Conservation (phyloP, 2,797 vertebrate genomes). For the Sebastes glaucus region DNA sequence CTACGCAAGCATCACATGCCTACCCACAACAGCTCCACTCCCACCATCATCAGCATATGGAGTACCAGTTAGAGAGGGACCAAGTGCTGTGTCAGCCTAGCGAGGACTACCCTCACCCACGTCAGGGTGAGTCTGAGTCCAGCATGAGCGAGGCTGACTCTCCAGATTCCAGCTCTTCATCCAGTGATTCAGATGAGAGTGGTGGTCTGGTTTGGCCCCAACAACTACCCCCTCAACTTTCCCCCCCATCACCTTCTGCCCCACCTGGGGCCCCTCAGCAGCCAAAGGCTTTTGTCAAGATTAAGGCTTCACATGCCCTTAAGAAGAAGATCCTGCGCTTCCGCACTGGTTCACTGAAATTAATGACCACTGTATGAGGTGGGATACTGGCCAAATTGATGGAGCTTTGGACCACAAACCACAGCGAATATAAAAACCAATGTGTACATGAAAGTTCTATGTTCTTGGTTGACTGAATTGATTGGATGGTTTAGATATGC, state of each 20-base stretch:
- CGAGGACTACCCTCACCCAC: slow-evolving; percentile 56
- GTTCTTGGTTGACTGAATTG: not conserved
- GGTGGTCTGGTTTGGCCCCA: slow-evolving; percentile 90
- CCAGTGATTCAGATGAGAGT: slow-evolving; percentile 89
- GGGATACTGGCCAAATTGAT: not conserved
- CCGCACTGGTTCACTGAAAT: slow-evolving; percentile 89
- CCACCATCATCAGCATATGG: slow-evolving; percentile 59
- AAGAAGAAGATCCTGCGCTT: slow-evolving; percentile 94
- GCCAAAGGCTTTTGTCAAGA: slow-evolving; percentile 90
- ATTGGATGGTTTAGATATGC: not conserved
- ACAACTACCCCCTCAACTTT: slow-evolving; percentile 85
- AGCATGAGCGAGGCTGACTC: slow-evolving; percentile 87
- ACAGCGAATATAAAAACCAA: not conserved
- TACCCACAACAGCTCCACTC: slow-evolving; percentile 43
- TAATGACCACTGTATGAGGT: slow-evolving; percentile 91
- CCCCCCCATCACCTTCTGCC: slow-evolving; percentile 64
- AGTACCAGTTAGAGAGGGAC: slow-evolving; percentile 68
- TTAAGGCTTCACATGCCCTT: slow-evolving; percentile 91
- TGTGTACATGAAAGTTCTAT: not conserved
- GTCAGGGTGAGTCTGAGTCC: slow-evolving; percentile 84
- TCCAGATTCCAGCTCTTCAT: slow-evolving; percentile 84
- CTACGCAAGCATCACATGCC: slow-evolving; percentile 49
- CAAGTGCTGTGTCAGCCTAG: slow-evolving; percentile 60
- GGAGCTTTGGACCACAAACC: not conserved
- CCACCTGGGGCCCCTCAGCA: slow-evolving; percentile 73